Percentiles rank a stretch among this genome's conserved stretches.
These are phyloP conservation scores for Oxytorus armatus DNA, from an alignment of 2,888 invertebrate species.

Conservation along the genomic window DNA sequence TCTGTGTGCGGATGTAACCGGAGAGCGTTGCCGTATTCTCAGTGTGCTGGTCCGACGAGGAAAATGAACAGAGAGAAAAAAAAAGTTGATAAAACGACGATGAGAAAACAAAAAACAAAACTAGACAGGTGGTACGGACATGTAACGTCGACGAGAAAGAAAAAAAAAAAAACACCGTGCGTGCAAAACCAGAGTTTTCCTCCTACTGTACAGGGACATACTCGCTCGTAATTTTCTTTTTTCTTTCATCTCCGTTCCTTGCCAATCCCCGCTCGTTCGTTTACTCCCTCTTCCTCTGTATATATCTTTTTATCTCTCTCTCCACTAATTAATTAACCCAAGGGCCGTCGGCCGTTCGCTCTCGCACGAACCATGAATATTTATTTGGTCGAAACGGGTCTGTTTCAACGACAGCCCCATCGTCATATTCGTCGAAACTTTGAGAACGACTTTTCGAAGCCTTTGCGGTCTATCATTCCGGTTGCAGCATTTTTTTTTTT, in stretches of 20 bases:
- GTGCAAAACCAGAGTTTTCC: slow-evolving; percentile 26
- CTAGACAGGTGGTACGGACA: slow-evolving; percentile 21
- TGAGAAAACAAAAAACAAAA: background rate
- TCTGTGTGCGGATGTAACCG: slow-evolving; percentile 1
- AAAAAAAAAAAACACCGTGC: slow-evolving; percentile 30
- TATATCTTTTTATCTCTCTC: slow-evolving; percentile 16
- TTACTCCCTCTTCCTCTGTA: slow-evolving; percentile 14
- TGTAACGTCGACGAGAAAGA: slow-evolving; percentile 31
- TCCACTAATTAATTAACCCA: slow-evolving; percentile 62
- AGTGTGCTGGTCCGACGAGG: slow-evolving; percentile 12
- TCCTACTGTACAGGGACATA: slow-evolving; percentile 6
- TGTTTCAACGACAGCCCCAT: slow-evolving; percentile 43
- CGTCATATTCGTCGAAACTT: slow-evolving; percentile 25
- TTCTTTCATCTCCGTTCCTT: slow-evolving; percentile 28
- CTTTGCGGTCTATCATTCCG: background rate
- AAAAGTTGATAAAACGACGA: slow-evolving; percentile 22
- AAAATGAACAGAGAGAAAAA: background rate
- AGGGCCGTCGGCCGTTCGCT: slow-evolving; percentile 39
- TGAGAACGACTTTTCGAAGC: slow-evolving; percentile 44
- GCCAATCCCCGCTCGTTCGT: slow-evolving; percentile 21
- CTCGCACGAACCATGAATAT: slow-evolving; percentile 56
- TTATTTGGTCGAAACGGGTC: slow-evolving; percentile 42
- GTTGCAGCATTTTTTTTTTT: slow-evolving; percentile 4
- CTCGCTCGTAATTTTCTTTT: slow-evolving; percentile 27
- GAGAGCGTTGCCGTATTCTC: slow-evolving; percentile 17